Evolutionary conservation across 2,888 invertebrate species (phyloP).

Genomic region (Drosophila differens): DNA sequence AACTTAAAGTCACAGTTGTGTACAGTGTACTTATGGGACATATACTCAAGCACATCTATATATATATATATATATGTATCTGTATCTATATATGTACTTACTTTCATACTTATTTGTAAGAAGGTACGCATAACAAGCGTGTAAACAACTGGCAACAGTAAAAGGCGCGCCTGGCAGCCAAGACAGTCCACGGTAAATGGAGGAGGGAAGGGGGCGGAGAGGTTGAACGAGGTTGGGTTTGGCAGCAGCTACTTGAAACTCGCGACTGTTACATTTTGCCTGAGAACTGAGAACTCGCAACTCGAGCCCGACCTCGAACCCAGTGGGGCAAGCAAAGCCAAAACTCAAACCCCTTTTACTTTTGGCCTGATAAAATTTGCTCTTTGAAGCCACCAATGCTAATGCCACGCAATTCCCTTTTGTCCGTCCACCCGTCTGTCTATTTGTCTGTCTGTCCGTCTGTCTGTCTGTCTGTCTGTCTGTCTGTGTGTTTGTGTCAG

Average conservation of each 20-base stretch:
- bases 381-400: constrained; percentile 70
- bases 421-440: constrained; percentile 5
- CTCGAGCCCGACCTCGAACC: constrained; percentile 35
- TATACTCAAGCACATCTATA: constrained; percentile 18
- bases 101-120: constrained; percentile 50
- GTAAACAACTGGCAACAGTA: constrained; percentile 69
- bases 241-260: constrained; percentile 70
- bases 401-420: constrained; percentile 56
- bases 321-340: constrained; percentile 5
- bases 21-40: constrained; percentile 30
- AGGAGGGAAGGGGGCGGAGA: background rate
- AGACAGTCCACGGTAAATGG: background rate
- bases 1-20: background rate
- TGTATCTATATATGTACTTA: constrained; percentile 14
- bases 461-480: background rate
- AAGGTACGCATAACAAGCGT: constrained; percentile 73
- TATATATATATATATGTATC: constrained; percentile 18
- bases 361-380: constrained; percentile 59
- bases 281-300: constrained; percentile 7
- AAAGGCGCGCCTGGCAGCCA: constrained; percentile 55
- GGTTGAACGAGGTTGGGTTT: background rate
- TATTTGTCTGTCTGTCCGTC: constrained; percentile 4
- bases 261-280: constrained; percentile 62
- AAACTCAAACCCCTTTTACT: constrained; percentile 38
- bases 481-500: constrained; percentile 5